Conservation (phyloP, 2,888 invertebrate genomes). For the Dyspetes luteomarginatus region DNA sequence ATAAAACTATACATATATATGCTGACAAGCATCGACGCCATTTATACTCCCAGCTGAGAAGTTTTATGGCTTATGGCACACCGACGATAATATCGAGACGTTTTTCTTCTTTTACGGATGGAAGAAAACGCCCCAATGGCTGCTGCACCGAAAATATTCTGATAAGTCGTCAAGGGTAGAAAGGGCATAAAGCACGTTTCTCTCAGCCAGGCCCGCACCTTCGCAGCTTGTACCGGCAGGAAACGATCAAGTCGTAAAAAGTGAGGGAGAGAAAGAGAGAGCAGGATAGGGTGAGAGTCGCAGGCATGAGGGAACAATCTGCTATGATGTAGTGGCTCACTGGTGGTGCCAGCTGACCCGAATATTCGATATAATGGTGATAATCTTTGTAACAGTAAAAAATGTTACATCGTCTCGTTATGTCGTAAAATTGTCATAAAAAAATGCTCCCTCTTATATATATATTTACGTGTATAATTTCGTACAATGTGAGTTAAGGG, state of each 20-base stretch:
- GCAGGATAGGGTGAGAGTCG: neutral
- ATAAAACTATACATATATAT: neutral
- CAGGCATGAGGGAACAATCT: neutral
- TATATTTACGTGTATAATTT: neutral
- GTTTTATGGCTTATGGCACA: slow-evolving; percentile 51
- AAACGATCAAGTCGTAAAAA: slow-evolving; percentile 60
- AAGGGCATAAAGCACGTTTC: neutral
- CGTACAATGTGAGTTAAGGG: neutral
- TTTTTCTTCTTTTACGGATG: slow-evolving; percentile 25
- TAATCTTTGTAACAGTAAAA: slow-evolving; percentile 38
- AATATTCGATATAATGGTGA: slow-evolving; percentile 48
- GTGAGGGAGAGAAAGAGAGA: neutral
- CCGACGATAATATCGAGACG: slow-evolving; percentile 35
- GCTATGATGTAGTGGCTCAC: slow-evolving; percentile 31
- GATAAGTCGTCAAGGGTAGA: slow-evolving; percentile 32
- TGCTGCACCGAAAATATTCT: slow-evolving; percentile 53
- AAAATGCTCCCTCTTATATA: neutral
- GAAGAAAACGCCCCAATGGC: slow-evolving; percentile 24
- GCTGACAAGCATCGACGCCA: neutral
- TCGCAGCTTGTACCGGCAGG: slow-evolving; percentile 17
- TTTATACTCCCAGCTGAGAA: slow-evolving; percentile 19
- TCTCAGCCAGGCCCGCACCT: no score
- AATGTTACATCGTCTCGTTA: slow-evolving; percentile 41
- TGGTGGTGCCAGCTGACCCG: slow-evolving; percentile 51
- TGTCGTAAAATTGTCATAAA: slow-evolving; percentile 38